A percentile compares a stretch with the other conserved stretches of the same genome.
Evolutionary conservation across 2,113 vertebrate species (phyloP).

Genomic region (Eretmochelys imbricata): DNA sequence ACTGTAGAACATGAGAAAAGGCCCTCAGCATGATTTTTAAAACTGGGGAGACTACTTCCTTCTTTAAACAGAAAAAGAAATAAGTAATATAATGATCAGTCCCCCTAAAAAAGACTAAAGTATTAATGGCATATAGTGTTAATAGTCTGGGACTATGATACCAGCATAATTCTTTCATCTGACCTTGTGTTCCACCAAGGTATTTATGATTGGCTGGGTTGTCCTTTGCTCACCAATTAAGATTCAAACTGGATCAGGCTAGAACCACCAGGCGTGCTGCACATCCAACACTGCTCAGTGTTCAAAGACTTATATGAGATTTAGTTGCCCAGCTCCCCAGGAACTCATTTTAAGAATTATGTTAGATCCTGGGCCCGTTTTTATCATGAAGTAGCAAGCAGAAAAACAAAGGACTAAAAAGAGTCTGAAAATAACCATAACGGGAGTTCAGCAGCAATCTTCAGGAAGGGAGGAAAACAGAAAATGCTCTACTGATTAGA

Average conservation of each 20-base stretch:
- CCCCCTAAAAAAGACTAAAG: neutral
- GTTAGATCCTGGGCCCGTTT: neutral
- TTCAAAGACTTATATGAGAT: neutral
- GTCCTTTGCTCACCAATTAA: neutral
- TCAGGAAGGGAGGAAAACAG: neutral
- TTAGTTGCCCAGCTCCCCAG: neutral
- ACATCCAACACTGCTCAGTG: neutral
- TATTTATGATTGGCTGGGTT: conserved; percentile 18
- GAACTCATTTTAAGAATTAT: neutral
- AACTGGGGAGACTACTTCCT: neutral
- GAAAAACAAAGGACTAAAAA: neutral
- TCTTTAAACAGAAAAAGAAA: neutral
- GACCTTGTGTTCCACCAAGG: neutral
- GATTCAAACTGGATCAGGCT: neutral
- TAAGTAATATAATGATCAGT: conserved; percentile 28
- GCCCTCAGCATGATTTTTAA: neutral
- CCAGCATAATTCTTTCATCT: conserved; percentile 1
- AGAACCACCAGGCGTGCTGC: neutral
- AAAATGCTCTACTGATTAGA: neutral
- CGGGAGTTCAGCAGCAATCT: neutral
- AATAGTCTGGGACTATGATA: conserved; percentile 1
- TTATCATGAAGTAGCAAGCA: neutral
- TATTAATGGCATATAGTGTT: conserved; percentile 24
- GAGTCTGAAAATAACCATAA: neutral
- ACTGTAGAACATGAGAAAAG: neutral